Conservation (phyloP, 2,888 invertebrate genomes). For the Dynastes grantii region DNA sequence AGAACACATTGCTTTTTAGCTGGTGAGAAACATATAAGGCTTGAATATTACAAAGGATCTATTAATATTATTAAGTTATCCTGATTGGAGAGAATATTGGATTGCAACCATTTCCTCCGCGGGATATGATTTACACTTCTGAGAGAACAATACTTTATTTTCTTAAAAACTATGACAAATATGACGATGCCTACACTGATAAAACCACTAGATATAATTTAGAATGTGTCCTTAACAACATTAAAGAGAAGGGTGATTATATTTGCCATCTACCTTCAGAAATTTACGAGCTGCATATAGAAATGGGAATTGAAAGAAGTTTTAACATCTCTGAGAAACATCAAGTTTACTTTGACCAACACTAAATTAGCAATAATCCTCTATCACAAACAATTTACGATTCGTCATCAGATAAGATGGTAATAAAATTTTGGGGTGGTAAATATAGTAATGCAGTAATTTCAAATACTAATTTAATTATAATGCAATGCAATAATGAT, state of each 20-base stretch:
- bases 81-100: slow-evolving; percentile 79
- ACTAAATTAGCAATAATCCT: slow-evolving; percentile 33
- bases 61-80: slow-evolving; percentile 75
- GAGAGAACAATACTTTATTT: slow-evolving; percentile 73
- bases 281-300: slow-evolving; percentile 39
- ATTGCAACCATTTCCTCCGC: slow-evolving; percentile 73
- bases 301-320: slow-evolving; percentile 33
- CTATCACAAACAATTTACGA: slow-evolving; percentile 28
- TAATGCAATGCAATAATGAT: slow-evolving; percentile 13
- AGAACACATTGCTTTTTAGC: slow-evolving; percentile 76
- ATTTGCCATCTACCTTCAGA: slow-evolving; percentile 33
- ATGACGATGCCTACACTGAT: slow-evolving; percentile 84
- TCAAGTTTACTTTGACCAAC: slow-evolving; percentile 47
- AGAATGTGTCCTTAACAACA: slow-evolving; percentile 20
- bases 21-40: slow-evolving; percentile 73
- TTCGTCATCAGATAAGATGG: slow-evolving; percentile 25
- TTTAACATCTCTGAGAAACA: slow-evolving; percentile 38
- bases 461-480: slow-evolving; percentile 38
- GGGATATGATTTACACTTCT: slow-evolving; percentile 79
- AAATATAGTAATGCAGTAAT: slow-evolving; percentile 16
- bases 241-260: slow-evolving; percentile 34
- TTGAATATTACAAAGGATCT: slow-evolving; percentile 74
- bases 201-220: slow-evolving; percentile 69
- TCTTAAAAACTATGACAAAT: slow-evolving; percentile 78
- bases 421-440: slow-evolving; percentile 49